A percentile compares a stretch with the other conserved stretches of the same genome.
phyloP scores from a whole-genome alignment of 2,113 vertebrate species.

The Rhea americana region DNA sequence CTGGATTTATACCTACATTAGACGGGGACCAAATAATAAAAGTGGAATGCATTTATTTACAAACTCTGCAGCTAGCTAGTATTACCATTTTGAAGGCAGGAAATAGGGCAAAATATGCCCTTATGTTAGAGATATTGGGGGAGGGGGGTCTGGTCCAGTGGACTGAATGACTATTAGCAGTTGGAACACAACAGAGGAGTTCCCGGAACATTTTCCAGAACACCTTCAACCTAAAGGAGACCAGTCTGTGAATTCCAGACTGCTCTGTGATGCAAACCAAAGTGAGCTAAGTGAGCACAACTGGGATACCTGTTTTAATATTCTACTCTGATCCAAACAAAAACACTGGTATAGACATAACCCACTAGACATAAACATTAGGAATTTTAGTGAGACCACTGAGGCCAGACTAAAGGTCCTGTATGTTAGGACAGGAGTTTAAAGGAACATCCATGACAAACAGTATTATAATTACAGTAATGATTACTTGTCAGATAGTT shows the following conservation, averaged over 20 bases:
- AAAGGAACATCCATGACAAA: not conserved
- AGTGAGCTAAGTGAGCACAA: not conserved
- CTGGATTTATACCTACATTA: not conserved
- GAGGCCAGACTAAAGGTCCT: too few species aligned
- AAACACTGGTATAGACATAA: not conserved
- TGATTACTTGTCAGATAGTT: not conserved
- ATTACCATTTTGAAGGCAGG: not conserved
- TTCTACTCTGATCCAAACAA: not conserved
- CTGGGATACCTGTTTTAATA: not conserved
- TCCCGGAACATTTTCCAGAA: not conserved
- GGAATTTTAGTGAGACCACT: not conserved
- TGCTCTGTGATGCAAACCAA: not conserved
- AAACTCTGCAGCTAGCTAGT: not conserved
- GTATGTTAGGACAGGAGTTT: not conserved
- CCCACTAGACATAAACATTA: not conserved
- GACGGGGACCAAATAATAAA: not conserved
- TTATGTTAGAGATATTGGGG: not conserved
- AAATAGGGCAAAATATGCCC: not conserved
- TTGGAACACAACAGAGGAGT: not conserved
- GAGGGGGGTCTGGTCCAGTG: accelerated
- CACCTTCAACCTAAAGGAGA: not conserved
- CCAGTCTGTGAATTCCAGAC: not conserved
- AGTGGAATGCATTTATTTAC: not conserved
- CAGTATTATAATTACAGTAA: too few species aligned
- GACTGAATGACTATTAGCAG: not conserved